These are phyloP conservation scores for Quiscalus mexicanus DNA, from an alignment of 2,113 vertebrate species.

Conservation along the genomic window DNA sequence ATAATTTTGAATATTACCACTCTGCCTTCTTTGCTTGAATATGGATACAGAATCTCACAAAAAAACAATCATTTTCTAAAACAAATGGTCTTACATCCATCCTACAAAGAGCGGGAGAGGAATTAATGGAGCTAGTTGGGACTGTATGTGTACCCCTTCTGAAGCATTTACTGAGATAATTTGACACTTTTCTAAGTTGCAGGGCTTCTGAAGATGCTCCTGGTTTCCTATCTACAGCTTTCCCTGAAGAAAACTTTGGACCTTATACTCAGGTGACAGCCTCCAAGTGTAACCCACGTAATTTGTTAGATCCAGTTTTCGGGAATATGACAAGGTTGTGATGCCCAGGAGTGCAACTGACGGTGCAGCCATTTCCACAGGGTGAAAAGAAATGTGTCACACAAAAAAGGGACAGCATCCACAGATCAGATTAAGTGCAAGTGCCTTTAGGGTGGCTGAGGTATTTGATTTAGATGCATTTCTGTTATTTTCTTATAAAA, in stretches of 20 bases:
- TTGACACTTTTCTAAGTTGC: not conserved
- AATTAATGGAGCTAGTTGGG: conserved; percentile 5
- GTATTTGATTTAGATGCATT: not conserved
- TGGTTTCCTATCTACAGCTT: not conserved
- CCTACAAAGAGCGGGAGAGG: not conserved
- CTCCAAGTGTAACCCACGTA: not conserved
- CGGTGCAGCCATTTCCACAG: not conserved
- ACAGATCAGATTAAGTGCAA: not conserved
- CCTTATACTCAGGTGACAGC: not conserved
- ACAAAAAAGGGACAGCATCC: not conserved
- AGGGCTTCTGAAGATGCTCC: not conserved
- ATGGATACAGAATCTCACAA: conserved; percentile 19
- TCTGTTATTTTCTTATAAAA: not conserved
- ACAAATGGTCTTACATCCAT: not conserved
- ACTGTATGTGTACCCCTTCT: not conserved
- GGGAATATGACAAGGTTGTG: not conserved
- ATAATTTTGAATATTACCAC: not conserved
- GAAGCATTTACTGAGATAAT: not conserved
- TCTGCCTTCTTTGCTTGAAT: conserved; percentile 36
- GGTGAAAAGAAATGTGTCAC: not conserved
- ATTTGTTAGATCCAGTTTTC: not conserved
- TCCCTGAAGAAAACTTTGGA: not conserved
- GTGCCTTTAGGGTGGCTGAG: not conserved
- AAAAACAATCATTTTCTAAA: conserved; percentile 46
- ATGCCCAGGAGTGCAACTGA: not conserved